Base-by-base conservation (phyloP, 2,113 vertebrate species). In the Cariama cristata region DNA sequence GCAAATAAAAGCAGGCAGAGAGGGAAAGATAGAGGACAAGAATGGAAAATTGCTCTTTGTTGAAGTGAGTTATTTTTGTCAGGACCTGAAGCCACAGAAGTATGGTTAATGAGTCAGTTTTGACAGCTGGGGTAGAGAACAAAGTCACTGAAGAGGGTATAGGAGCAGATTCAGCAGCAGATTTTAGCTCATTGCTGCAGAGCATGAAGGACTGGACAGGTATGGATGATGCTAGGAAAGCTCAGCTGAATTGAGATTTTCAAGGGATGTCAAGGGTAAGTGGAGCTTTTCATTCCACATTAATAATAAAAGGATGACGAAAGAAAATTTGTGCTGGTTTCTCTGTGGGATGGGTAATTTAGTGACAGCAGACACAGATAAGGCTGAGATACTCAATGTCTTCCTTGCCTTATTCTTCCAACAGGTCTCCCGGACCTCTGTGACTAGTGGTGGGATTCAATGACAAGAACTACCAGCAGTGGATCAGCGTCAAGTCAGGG, bases 11-110 rank as follows among this genome's bases (percentile, higher is more conserved):
- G 33, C 49, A 52, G 47, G 14, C 20, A 2, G 63, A 52, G 33
- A 62, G 28, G 59, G 40, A 45, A 49, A 59, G 59, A 49, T 1
- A 28, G 74, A 79, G 27, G 45, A 76, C 3, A 50, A 79, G 74
- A 85, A 62, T 74, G 75, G 89, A 91, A 95, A 91, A 86, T 62
- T n/a, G 49, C 17, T 84, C 62, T 89, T 84, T 81, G 52, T 64
- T 55, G 7, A 22, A 62, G 20, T 60, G 45, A 88, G 63, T 55
- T 58, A 72, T 71, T 89, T 86, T 75, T 90, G 63, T 66, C 21
- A 4, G 47, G 91, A 95, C 47, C 67, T 72, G 82, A 79, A 92
- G 47, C 12, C 68, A 50, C 42, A 20, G 75, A 59, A 77, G 23
- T 71, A 52, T 44, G 15, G 35, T 32, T 71, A 58, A 81, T 47